Base-by-base conservation (phyloP, 2,797 vertebrate species). In the Amphiprion clarkii region DNA sequence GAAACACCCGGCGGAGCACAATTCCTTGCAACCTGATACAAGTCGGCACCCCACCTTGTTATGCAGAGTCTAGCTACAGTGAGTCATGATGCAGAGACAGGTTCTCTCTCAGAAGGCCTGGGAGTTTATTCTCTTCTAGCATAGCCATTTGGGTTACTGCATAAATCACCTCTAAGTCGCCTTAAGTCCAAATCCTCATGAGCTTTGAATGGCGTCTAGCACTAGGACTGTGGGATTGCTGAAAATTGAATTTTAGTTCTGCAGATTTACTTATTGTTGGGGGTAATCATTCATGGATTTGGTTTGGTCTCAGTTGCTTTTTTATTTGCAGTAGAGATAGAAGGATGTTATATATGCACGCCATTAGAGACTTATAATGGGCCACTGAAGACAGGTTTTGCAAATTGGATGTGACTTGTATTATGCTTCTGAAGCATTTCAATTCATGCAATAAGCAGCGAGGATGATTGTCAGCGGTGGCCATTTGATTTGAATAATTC, bases 191-290 rank as follows among this genome's bases (percentile, higher is more conserved):
- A 94, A 92, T 94, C 94, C 90, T 93, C 83, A 85, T 82, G 89
- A 92, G 91, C 89, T 89, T 87, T 88, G 92, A 93, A 92, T 92
- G 92, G 92, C 85, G 87, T 92, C 78, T 83, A 79, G 83, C 87
- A 85, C 85, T 76, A 91, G 84, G 81, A 91, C 88, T 90, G 88
- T 87, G 81, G 92, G 92, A 92, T 93, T 89, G 80, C 76, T 79
- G 91, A 84, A 93, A 93, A 94, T 93, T 90, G 90, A 93, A 93
- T 93, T 93, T 93, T 92, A 92, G 91, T 91, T 92, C 90, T 87
- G 91, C 87, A 74, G 92, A 91, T 92, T 94, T 92, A 78, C 86
- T 88, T 88, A 92, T 94, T 93, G 90, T 93, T 91, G 87, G 87
- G 89, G 88, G 80, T 84, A 90, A 91, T 91, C 90, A 90, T 89